Base-by-base conservation (phyloP, 1,140 invertebrate genomes). In the Schlechtendalia chinensis region DNA sequence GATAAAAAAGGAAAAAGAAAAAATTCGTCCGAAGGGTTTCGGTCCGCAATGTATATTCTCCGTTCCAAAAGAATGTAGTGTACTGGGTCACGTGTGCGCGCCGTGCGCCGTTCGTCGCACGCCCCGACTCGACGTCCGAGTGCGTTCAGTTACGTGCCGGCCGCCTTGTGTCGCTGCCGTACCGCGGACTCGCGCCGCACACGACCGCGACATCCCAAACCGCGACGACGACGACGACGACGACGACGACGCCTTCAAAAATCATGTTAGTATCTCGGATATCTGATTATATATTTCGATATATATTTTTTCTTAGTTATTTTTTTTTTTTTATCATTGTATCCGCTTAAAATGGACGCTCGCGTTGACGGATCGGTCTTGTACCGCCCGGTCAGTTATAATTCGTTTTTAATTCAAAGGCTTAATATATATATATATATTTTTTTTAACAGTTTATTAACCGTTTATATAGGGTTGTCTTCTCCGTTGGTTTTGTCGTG, bases 11-110 rank as follows among this genome's bases (percentile, higher is more conserved):
- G 39, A 39, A 69, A 47, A 47, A 53, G 50, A 24, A 61, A 59
- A 77, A 54, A 74, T 16, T 8, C 29, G 1, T 6, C 6, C 53
- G 29, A 54, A 59, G 59, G 72, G 72, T 29, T 75, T 75, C 29
- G 29, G n/a, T n/a, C 72, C 22, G 72, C 29, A 75, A 22, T 75
- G 22, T 75, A n/a, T n/a, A n/a, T n/a, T n/a, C n/a, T 58, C 29
- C 2, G 19, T 39, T 22, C 17, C n/a, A 47, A 24, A 79, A 79
- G 58, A 79, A 79, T 79, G 74, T 79, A 61, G 74, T 79, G 74
- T 79, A 79, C 74, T 79, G 74, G 74, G 74, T 79, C 74, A 79
- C 74, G 74, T 79, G 72, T 75, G 74, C 74, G 74, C 74, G 32
- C 32, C 74, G 58, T 61, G 74, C 56, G 74, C 74, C 16, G 50